Evolutionary conservation across 2,113 vertebrate genomes (phyloP), one percentile per base, ranked within the genome.

Genomic region (Otis tarda): DNA sequence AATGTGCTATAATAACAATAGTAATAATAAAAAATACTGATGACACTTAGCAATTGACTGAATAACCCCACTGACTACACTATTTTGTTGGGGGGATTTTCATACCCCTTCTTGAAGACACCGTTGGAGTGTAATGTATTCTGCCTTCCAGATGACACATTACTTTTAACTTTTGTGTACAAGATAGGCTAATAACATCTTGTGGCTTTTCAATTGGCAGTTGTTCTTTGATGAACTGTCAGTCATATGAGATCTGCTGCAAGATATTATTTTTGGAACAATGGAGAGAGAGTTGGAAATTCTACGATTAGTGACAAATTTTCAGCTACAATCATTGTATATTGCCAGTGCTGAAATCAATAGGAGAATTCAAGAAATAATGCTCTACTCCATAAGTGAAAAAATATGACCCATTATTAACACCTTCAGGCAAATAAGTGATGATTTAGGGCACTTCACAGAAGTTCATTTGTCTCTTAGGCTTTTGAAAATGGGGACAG

Each of bases 1-100:
- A 56, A 14, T 47, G 50, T 89, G 53, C 81, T 65, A 33, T 87
- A 79, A 95, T 91, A 96, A 96, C 92, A 94, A 96, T 75, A 68
- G 23, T 60, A 90, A 79, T 92, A 96, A 95, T 96, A 94, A 96
- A 94, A 94, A 79, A 82, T 93, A 87, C 39, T 84, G 85, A 95
- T 81, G 73, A 60, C 61, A n/a, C 60, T 94, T 76, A 59, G 59
- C 64, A 59, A 94, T 79, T 2, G 9, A 41, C 61, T 93, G 91
- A 83, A 92, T 71, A 80, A 95, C 25, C 69, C 55, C 1, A 1
- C 25, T 70, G 87, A 89, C 79, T 89, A 55, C 24, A 85, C 49
- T 89, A 6, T 68, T 93, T 94, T 83, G 61, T 76, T 56, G 70
- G 35, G 28, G 27, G 59, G 73, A 55, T 89, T 87, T 87, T 91